Evolutionary conservation across 2,113 vertebrate species (phyloP), one percentile per base, ranked within the genome.

Genomic region (Ranitomeya imitator): DNA sequence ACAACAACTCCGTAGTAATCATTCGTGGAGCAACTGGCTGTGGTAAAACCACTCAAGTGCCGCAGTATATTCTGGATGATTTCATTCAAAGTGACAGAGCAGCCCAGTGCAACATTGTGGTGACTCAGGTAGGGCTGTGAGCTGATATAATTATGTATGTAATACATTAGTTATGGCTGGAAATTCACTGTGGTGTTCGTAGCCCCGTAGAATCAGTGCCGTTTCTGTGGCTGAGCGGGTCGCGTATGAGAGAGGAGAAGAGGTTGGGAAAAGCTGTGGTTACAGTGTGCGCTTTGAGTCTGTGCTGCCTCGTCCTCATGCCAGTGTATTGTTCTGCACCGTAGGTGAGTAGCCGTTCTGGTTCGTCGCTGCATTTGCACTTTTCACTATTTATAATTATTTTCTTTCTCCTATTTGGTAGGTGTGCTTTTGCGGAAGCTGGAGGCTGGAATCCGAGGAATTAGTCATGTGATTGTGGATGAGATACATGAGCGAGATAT

Each of bases 401-500:
- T 84, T 59, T 45, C 81, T 61, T 63, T 8, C 18, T 80, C 85
- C 61, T 77, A 26, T 55, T 60, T 91, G 71, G 90, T 69, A 99
- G 98, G 98, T 26, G 98, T 99, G 81, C 93, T 99, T 19, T 93
- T 99, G 89, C 94, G 98, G 89, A 99, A 99, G 91, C 93, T 99
- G 55, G 98, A 99, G 91, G 94, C 98, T 45, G 98, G 98, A 37
- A 98, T 99, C 92, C 91, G 98, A 78, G 98, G 98, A 73, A 99
- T 99, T 91, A 99, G 98, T 85, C 98, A 99, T 15, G 97, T 99
- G 16, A 98, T 99, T 85, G 98, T 99, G 7, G 98, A 99, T 86
- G 98, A 99, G 94, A 99, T 99, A 92, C 98, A 99, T 0, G 98
- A 99, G 93, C 94, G 98, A 92, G 98, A 99, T 91, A 96, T 99